Base-by-base conservation (phyloP, 2,113 vertebrate genomes). In the Vicugna pacos region DNA sequence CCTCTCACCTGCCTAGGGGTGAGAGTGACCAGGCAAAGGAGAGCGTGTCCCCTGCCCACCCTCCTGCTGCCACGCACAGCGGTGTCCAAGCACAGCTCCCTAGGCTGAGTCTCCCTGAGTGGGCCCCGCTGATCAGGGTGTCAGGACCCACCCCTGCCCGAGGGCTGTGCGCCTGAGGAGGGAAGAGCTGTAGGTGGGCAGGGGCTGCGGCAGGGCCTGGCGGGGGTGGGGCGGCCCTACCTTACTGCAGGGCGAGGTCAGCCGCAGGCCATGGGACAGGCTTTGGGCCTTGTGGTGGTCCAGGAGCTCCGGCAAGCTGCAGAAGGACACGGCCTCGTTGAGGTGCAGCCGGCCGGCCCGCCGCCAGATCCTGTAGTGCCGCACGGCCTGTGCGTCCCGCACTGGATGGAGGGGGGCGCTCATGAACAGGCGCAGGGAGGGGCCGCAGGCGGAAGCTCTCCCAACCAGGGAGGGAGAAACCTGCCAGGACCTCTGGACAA, bases 291-390 rank as follows among this genome's bases (percentile, higher is more conserved):
- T 79, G 97, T 99, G 99, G 72, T 98, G 80, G 26, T 98, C 96
- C 77, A 99, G 95, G 8, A 99, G 97, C 9, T 98, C 94, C 0
- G 91, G 32, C 91, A 99, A 96, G 32, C 98, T 98, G 11, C 56
- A 17, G 91, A 99, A 99, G 13, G 42, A 73, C 0, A 77, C 58
- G 0, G 9, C 56, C 0, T 52, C 12, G 0, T 98, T 98, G 89
- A 99, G 94, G 48, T 97, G 64, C 76, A 98, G 98, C 38, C 20
- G 11, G 1, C 81, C 93, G 0, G 14, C 15, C 1, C 60, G 35
- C n/a, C 91, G 38, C 67, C 97, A 92, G 96, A 99, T 98, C 97
- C 98, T 99, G 95, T 99, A 99, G 91, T 99, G 99, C 65, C 98
- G 98, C 83, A 98, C 98, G 0, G 70, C 48, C 72, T 81, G 88